A percentile compares a stretch with the other conserved stretches of the same genome.
Evolutionary conservation across 2,113 vertebrate genomes (phyloP).

Genomic region (Barbus barbus): DNA sequence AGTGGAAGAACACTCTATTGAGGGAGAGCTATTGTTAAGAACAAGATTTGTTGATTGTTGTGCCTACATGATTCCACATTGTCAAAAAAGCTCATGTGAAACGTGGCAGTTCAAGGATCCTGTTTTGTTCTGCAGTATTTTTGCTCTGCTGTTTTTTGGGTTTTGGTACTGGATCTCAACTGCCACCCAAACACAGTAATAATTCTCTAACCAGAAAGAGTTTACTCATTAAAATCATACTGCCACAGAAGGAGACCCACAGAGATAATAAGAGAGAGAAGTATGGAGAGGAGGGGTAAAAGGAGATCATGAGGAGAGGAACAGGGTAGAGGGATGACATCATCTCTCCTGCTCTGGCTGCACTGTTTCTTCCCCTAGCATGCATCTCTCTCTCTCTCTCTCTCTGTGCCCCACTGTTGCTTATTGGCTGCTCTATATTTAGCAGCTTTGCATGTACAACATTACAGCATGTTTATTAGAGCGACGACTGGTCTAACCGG

Average conservation of each 20-base stretch:
- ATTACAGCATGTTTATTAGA: slow-evolving; percentile 45
- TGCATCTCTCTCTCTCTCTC: slow-evolving; percentile 44
- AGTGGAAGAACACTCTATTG: slow-evolving; percentile 7
- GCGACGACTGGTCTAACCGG: slow-evolving; percentile 7
- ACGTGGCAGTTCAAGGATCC: not conserved
- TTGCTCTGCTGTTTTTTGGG: slow-evolving; percentile 1
- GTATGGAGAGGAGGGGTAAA: slow-evolving; percentile 35
- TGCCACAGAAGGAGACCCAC: slow-evolving; percentile 21
- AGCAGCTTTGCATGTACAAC: slow-evolving; percentile 42
- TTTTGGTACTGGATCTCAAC: slow-evolving; percentile 43
- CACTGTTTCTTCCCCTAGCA: slow-evolving; percentile 43
- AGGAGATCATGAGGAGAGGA: slow-evolving; percentile 38
- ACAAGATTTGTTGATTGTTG: not conserved
- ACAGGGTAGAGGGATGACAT: slow-evolving; percentile 57
- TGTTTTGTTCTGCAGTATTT: slow-evolving; percentile 23
- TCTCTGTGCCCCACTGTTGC: slow-evolving; percentile 24
- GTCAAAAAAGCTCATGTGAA: no score
- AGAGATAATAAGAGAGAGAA: slow-evolving; percentile 34
- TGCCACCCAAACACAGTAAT: slow-evolving; percentile 49
- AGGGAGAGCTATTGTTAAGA: slow-evolving; percentile 1
- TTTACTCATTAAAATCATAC: slow-evolving; percentile 33
- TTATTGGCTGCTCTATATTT: slow-evolving; percentile 48
- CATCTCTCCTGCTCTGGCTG: slow-evolving; percentile 57
- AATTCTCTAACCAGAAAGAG: slow-evolving; percentile 45
- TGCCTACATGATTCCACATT: no score